Conservation (phyloP, 2,888 invertebrate species). For the Lydus trimaculatus region DNA sequence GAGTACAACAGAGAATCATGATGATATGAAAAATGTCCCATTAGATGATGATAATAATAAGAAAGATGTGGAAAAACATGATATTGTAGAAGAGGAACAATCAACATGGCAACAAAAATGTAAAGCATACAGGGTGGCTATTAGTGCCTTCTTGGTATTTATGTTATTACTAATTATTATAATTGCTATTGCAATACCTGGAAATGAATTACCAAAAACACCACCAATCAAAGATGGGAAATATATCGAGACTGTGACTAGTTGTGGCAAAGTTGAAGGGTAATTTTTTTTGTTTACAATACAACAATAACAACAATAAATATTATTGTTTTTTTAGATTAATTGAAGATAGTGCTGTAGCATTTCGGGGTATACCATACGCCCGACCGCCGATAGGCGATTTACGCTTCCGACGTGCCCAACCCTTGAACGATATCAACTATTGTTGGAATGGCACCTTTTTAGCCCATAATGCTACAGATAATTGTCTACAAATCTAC, state of each 20-base stretch:
- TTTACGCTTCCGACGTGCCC: conserved; percentile 75
- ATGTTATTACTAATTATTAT: conserved; percentile 70
- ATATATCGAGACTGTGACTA: conserved; percentile 75
- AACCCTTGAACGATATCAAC: conserved; percentile 70
- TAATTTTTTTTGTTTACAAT: conserved; percentile 59
- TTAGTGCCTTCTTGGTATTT: conserved; percentile 69
- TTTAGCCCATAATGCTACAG: conserved; percentile 71
- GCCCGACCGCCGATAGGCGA: conserved; percentile 76
- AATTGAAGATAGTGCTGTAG: conserved; percentile 77
- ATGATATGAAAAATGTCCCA: conserved; percentile 78
- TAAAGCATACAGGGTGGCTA: conserved; percentile 72
- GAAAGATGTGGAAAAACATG: conserved; percentile 65
- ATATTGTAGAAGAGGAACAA: conserved; percentile 52
- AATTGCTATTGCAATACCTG: conserved; percentile 69
- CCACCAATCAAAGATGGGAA: conserved; percentile 76
- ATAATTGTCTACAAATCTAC: conserved; percentile 75
- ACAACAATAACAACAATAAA: neutral
- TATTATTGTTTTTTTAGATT: conserved; percentile 61
- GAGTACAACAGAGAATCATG: conserved; percentile 69
- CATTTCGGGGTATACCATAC: conserved; percentile 84
- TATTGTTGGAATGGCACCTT: conserved; percentile 83
- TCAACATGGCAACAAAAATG: conserved; percentile 68
- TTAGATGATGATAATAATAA: conserved; percentile 67
- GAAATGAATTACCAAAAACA: conserved; percentile 58
- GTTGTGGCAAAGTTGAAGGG: conserved; percentile 84